A percentile compares a stretch with the other conserved stretches of the same genome.
Evolutionary conservation across 2,888 invertebrate species (phyloP).

Genomic region (Furcula furcula): DNA sequence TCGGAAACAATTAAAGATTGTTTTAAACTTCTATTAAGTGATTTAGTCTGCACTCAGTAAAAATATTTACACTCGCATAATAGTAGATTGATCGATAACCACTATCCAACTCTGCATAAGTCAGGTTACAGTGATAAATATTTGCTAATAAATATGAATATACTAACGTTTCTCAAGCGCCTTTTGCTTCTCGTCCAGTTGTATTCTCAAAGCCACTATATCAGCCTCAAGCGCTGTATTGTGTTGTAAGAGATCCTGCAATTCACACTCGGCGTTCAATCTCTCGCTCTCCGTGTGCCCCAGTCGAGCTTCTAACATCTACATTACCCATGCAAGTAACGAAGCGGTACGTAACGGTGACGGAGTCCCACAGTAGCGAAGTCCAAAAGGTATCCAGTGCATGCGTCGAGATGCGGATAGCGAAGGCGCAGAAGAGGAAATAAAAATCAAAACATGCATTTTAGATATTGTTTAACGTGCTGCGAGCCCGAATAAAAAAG

Average conservation of each 20-base stretch:
- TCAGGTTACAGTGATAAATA: too few relatives aligned
- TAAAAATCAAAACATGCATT: slow-evolving; percentile 70
- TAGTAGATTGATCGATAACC: too few relatives aligned
- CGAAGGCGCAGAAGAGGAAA: slow-evolving; percentile 42
- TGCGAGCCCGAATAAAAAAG: slow-evolving; percentile 12
- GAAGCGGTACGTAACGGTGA: slow-evolving; percentile 49
- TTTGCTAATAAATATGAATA: slow-evolving; percentile 4
- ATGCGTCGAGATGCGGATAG: slow-evolving; percentile 42
- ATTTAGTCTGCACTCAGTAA: too few relatives aligned
- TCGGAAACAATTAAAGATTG: too few relatives aligned
- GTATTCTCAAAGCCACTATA: slow-evolving; percentile 74
- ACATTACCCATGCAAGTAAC: slow-evolving; percentile 29
- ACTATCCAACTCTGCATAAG: too few relatives aligned
- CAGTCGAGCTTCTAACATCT: slow-evolving; percentile 84
- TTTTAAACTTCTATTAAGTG: too few relatives aligned
- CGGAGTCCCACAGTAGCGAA: slow-evolving; percentile 27
- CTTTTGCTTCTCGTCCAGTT: slow-evolving; percentile 60
- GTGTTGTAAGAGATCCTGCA: slow-evolving; percentile 84
- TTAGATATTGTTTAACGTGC: slow-evolving; percentile 39
- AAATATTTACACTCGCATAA: too few relatives aligned
- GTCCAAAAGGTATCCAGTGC: slow-evolving; percentile 25
- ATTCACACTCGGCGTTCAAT: slow-evolving; percentile 81
- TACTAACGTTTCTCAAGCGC: slow-evolving; percentile 67
- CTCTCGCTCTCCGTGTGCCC: slow-evolving; percentile 84
- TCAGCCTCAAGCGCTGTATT: slow-evolving; percentile 85